Evolutionary conservation across 2,888 invertebrate species (phyloP), one percentile per base, ranked within the genome.

Genomic region (Prosapia bicincta): DNA sequence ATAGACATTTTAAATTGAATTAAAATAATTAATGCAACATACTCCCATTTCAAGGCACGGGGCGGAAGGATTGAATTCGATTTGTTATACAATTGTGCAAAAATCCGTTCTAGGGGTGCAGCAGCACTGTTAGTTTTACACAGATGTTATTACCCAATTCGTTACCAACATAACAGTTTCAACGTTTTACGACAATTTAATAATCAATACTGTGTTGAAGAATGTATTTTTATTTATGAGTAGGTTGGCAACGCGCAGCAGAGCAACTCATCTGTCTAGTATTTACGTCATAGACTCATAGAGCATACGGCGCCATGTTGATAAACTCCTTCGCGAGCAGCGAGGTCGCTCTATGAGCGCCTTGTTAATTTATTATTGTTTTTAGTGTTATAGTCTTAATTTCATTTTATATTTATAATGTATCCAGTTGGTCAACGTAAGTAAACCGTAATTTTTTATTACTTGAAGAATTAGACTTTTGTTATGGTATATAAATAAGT

Each of bases 351-450:
- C 75, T 73, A 25, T 66, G 78, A 76, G 76, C 72, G 74, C 69
- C 78, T 74, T 75, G 30, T 72, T 69, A 67, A 23, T 43, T 72
- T 72, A 30, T 83, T 83, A 83, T 83, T 82, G 81, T 83, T 84
- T 83, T 83, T 81, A 81, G 82, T 82, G 82, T 82, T 83, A 83
- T 82, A 82, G 80, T 80, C 30, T 72, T 72, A 26, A 26, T 26
- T 72, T 72, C 26, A 20, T 54, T 54, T 54, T 54, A 20, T 30
- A 26, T 20, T 82, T 81, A 86, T 85, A 85, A 90, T 90, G 90
- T 90, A 89, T 87, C 90, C 90, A 83, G 89, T 89, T 85, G 90
- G 89, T 84, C 90, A 90, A 86, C 89, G 90, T 90, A 87, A 90
- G 89, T 89, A 85, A 25, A 24, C 13, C 20, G 20, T 54, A 15